Base-by-base conservation (phyloP, 1,140 invertebrate genomes). In the Formica selysi region DNA sequence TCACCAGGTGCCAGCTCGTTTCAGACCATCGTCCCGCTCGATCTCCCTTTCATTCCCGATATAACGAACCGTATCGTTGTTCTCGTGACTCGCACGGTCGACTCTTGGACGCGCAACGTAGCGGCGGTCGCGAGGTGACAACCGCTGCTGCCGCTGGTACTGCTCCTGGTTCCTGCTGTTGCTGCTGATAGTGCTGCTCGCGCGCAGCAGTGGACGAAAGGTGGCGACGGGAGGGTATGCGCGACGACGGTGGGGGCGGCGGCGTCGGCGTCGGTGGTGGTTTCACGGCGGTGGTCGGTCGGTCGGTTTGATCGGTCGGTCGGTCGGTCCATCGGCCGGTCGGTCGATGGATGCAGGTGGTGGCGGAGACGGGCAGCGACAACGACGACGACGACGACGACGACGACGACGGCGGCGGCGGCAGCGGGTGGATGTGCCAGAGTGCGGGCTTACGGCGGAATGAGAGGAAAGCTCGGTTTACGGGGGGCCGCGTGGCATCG, bases 391-490 rank as follows among this genome's bases (percentile, higher is more conserved):
- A 16, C 67, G 29, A 29, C 22, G 29, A 4, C 68, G 79, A 5
- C 22, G 38, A 16, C 61, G 79, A 3, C 64, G 70, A 16, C n/a
- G 64, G 3, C 32, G 76, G 10, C 41, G 67, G 19, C 57, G 51
- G 76, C 59, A 84, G 79, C 91, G 88, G 92, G 76, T 91, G 92
- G 90, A 92, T 92, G 91, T 92, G 92, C 90, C 92, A 89, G 92
- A 92, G 92, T 92, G 93, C 92, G 93, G 78, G 92, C 92, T 93
- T 94, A 93, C 92, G 86, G 87, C 92, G 91, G 91, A 92, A 93
- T 92, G 93, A 94, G 93, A 93, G 92, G 92, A 93, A 92, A 92
- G 91, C 92, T 93, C 89, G 89, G 93, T 92, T 91, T 92, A 91
- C 91, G 91, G 86, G 87, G 90, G 85, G 86, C 89, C 86, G 89